Evolutionary conservation across 2,888 invertebrate genomes (phyloP).

Genomic region (Nemoura dubitans): DNA sequence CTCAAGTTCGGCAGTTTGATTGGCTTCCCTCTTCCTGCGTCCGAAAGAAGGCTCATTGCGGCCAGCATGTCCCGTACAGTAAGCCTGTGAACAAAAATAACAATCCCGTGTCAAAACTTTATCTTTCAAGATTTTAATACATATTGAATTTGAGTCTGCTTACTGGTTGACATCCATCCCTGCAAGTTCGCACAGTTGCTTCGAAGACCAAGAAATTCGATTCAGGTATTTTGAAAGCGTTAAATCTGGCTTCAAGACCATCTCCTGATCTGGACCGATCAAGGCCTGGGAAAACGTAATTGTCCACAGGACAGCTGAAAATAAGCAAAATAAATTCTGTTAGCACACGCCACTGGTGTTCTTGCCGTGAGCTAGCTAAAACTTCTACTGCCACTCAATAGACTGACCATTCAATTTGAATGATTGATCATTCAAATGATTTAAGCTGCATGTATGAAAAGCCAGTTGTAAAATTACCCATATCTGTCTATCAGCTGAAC

Average conservation of each 20-base stretch:
- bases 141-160: slow-evolving; percentile 53
- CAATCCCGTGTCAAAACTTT: background rate
- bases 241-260: slow-evolving; percentile 89
- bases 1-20: slow-evolving; percentile 57
- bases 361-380: too few species aligned
- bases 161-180: slow-evolving; percentile 88
- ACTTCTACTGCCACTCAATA: too few species aligned
- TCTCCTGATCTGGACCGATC: slow-evolving; percentile 87
- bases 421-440: too few species aligned
- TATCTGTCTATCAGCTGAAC: slow-evolving; percentile 89
- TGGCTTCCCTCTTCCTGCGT: slow-evolving; percentile 60
- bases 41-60: slow-evolving; percentile 86
- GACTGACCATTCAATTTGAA: too few species aligned
- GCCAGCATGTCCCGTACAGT: slow-evolving; percentile 82
- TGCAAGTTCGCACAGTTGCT: slow-evolving; percentile 88
- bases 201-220: slow-evolving; percentile 94
- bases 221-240: slow-evolving; percentile 94
- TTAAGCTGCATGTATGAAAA: too few species aligned
- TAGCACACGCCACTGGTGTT: too few species aligned
- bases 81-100: slow-evolving; percentile 66
- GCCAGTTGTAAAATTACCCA: slow-evolving; percentile 69
- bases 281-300: slow-evolving; percentile 89
- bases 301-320: slow-evolving; percentile 87
- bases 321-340: slow-evolving; percentile 27
- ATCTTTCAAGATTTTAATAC: background rate